Evolutionary conservation across 2,888 invertebrate genomes (phyloP).

Genomic region (Tryphoninae sp.): DNA sequence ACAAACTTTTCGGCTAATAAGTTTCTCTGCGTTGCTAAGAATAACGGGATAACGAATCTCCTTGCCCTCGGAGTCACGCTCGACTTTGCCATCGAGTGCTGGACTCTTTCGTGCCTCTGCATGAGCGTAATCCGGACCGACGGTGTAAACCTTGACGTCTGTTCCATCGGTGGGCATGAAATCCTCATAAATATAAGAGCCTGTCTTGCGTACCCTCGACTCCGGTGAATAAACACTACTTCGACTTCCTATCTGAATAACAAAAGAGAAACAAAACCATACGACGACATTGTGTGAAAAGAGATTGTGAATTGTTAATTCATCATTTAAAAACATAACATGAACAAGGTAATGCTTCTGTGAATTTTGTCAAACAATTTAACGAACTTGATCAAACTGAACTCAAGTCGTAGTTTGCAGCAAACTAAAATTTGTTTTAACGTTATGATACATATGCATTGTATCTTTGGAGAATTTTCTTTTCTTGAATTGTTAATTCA

Average conservation of each 20-base stretch:
- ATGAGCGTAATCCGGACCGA: conserved; percentile 99
- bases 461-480: not conserved
- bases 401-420: too few species aligned
- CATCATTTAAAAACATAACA: too few species aligned
- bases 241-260: conserved; percentile 94
- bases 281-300: too few species aligned
- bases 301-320: too few species aligned
- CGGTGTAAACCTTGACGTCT: conserved; percentile 94
- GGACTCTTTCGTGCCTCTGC: conserved; percentile 99
- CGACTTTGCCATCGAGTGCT: conserved; percentile 98
- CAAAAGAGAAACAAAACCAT: too few species aligned
- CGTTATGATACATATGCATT: not conserved
- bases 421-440: not conserved
- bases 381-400: too few species aligned
- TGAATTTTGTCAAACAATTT: too few species aligned
- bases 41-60: conserved; percentile 99
- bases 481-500: too few species aligned
- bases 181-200: conserved; percentile 99
- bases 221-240: conserved; percentile 99
- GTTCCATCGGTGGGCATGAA: conserved; percentile 99
- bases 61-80: conserved; percentile 98
- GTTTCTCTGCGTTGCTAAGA: conserved; percentile 97
- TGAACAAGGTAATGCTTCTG: too few species aligned
- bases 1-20: conserved; percentile 98
- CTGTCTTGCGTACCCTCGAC: conserved; percentile 97